phyloP scores from a whole-genome alignment of 2,113 vertebrate genomes.

The Ammodramus savannarum region DNA sequence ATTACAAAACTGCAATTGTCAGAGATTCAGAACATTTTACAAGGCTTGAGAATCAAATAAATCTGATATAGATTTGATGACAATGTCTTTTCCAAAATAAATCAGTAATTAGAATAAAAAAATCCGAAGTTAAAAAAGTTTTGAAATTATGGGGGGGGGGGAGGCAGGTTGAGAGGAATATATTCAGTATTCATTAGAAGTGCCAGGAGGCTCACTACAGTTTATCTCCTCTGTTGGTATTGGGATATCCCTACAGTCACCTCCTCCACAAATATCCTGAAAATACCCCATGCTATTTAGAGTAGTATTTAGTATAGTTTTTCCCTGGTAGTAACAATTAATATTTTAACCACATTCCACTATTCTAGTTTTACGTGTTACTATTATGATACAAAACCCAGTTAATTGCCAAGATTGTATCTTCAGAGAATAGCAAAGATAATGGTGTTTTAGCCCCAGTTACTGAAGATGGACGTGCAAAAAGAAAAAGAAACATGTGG shows the following conservation, averaged over 20 bases:
- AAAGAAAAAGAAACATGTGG: background rate
- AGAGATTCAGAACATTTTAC: background rate
- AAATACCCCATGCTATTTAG: background rate
- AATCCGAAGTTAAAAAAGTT: background rate
- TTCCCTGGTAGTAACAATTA: background rate
- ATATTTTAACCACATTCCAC: background rate
- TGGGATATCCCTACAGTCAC: background rate
- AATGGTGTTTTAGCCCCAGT: background rate
- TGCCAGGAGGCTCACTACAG: background rate
- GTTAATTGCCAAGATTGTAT: background rate
- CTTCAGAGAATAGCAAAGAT: background rate
- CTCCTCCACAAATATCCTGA: background rate
- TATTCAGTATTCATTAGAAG: background rate
- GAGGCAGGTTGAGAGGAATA: background rate
- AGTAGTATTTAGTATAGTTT: background rate
- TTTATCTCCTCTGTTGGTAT: background rate
- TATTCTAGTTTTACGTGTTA: background rate
- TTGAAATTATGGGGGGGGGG: background rate
- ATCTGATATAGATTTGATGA: background rate
- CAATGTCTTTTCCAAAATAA: background rate
- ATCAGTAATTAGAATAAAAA: background rate
- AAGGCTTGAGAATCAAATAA: background rate
- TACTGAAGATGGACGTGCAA: background rate
- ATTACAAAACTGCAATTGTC: too few relatives aligned
- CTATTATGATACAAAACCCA: background rate